Percentiles rank a stretch among this genome's conserved stretches.
Evolutionary conservation across 2,113 vertebrate genomes (phyloP).

Genomic region (Seriola aureovittata): DNA sequence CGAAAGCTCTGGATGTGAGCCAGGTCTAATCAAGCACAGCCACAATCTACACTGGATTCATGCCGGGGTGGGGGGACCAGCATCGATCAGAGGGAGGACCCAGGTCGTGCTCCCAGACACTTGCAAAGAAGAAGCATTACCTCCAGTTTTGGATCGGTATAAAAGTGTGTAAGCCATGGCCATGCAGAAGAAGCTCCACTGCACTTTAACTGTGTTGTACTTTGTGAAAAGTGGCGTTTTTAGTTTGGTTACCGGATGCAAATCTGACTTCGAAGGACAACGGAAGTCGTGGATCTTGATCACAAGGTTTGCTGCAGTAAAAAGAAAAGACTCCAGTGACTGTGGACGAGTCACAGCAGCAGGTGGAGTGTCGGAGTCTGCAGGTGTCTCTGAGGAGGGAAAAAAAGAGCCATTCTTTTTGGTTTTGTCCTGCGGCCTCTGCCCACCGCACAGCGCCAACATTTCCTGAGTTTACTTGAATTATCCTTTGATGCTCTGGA

Average conservation of each 20-base stretch:
- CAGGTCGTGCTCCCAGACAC: not conserved
- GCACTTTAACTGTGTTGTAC: constrained; percentile 9
- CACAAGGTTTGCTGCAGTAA: not conserved
- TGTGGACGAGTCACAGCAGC: not conserved
- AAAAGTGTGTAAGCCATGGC: not conserved
- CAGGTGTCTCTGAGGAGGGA: no score
- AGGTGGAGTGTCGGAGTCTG: not conserved
- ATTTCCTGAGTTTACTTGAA: constrained; percentile 76
- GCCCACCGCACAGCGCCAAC: not conserved
- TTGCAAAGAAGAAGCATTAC: not conserved
- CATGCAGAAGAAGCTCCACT: not conserved
- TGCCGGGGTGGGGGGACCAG: not conserved
- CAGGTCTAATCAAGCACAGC: constrained; percentile 29
- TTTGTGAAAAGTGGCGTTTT: not conserved
- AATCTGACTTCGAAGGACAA: not conserved
- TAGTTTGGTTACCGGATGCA: not conserved
- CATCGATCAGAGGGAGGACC: no score
- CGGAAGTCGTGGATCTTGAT: not conserved
- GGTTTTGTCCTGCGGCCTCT: not conserved
- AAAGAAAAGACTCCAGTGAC: not conserved
- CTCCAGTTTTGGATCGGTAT: not conserved
- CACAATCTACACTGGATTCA: constrained; percentile 17
- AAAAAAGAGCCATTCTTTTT: not conserved
- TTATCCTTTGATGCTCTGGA: constrained; percentile 3
- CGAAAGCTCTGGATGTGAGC: not conserved